Base-by-base conservation (phyloP, 2,888 invertebrate genomes). In the Chelonus formosanus region DNA sequence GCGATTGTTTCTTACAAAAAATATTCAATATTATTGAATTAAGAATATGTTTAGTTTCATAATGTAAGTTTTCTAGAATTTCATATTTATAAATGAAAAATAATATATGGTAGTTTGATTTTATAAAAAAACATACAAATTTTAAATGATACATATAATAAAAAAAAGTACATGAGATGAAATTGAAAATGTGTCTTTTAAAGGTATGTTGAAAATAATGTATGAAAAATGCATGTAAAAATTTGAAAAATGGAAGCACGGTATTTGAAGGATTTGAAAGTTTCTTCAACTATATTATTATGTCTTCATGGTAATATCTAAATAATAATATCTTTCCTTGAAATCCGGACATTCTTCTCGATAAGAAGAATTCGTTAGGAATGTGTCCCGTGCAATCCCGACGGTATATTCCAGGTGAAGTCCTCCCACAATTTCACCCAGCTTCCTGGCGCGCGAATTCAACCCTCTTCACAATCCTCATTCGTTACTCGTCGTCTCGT, bases 311-410 rank as follows among this genome's bases (percentile, higher is more conserved):
- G 67, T 68, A 70, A 74, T 73, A 73, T 71, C 64, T 67, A 71
- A 72, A 74, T 74, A 72, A 74, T 72, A 73, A 74, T 74, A 74
- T 73, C 74, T 69, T 61, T 44, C 69, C 69, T 70, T 60, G 68
- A 63, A 55, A 50, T 65, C 67, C 66, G 65, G 70, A 67, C 66
- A 73, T 73, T 71, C 73, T 70, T 66, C 64, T 52, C 59, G 59
- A 62, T 55, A 69, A 48, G 74, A 79, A 77, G 77, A 78, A 79
- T 79, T 70, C 75, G 71, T 74, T 75, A 75, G 76, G 77, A 78
- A 76, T 76, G 73, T 73, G 74, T 72, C 75, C 71, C 68, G 69
- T 71, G 70, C 71, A 70, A 66, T 72, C 58, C 71, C 70, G 70
- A 58, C 67, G 67, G 56, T 63, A 69, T 68, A 71, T 71, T 70